Conservation (phyloP, 1,140 invertebrate species). For the Diorhabda elongata region DNA sequence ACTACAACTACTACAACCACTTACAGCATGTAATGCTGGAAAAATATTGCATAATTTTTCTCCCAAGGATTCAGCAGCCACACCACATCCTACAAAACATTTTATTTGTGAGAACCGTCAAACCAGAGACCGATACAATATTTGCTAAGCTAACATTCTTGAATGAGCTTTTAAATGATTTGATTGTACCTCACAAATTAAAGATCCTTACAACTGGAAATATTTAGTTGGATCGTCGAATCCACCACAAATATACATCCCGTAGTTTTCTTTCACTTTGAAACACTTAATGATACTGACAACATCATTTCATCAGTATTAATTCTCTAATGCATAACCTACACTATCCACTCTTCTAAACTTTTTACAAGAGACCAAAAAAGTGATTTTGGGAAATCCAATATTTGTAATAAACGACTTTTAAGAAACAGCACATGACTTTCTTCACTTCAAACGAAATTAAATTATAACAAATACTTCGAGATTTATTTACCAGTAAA, state of each 20-base stretch:
- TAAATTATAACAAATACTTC: no score
- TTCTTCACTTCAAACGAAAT: no score
- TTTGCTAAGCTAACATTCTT: neutral
- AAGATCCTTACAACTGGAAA: constrained; percentile 28
- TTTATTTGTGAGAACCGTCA: constrained; percentile 25
- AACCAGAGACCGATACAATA: constrained; percentile 26
- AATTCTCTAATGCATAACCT: no score
- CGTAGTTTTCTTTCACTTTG: constrained; percentile 23
- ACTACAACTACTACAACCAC: neutral
- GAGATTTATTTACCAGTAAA: no score
- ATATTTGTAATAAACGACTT: no score
- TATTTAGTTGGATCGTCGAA: neutral
- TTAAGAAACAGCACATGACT: no score
- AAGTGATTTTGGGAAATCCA: no score
- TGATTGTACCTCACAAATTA: constrained; percentile 26
- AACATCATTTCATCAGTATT: constrained; percentile 22
- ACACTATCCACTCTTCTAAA: no score
- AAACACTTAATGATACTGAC: constrained; percentile 29
- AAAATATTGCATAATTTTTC: no score
- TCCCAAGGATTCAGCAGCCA: neutral
- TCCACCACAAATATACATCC: neutral
- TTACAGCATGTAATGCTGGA: no score
- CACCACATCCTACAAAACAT: constrained; percentile 27
- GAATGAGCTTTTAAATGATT: constrained; percentile 16
- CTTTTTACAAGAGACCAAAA: no score